A percentile compares a stretch with the other conserved stretches of the same genome.
phyloP scores from a whole-genome alignment of 2,113 vertebrate genomes.

The Nerophis ophidion region DNA sequence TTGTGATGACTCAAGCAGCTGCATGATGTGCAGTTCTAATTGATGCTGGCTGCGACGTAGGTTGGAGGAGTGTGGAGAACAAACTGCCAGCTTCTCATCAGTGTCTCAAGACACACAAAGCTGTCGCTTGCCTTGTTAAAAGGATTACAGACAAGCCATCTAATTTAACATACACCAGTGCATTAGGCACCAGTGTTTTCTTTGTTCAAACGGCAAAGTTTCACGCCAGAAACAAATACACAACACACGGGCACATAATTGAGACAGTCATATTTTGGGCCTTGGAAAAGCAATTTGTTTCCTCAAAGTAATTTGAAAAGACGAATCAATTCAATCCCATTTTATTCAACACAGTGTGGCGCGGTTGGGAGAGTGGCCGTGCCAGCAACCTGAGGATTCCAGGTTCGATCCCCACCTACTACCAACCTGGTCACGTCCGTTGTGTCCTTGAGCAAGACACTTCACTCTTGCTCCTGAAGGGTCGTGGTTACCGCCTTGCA shows the following conservation, averaged over 20 bases:
- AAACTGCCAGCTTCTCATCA: slow-evolving; percentile 33
- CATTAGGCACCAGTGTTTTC: slow-evolving; percentile 24
- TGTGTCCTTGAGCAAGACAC: no score
- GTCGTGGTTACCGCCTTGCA: no score
- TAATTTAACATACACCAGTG: slow-evolving; percentile 42
- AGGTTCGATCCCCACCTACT: no score
- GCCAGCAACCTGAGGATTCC: no score
- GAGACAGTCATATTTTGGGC: slow-evolving; percentile 16
- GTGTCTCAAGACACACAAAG: slow-evolving; percentile 24
- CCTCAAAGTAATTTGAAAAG: slow-evolving; percentile 10
- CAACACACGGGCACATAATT: slow-evolving; percentile 22
- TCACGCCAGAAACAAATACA: slow-evolving; percentile 30
- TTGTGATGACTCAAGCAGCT: slow-evolving; percentile 42
- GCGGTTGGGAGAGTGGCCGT: no score
- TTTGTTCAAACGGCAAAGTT: slow-evolving; percentile 42
- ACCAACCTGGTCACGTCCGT: no score
- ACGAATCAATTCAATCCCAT: neutral
- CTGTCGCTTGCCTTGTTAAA: slow-evolving; percentile 42
- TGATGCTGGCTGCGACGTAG: slow-evolving; percentile 29
- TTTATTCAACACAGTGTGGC: no score
- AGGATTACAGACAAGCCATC: slow-evolving; percentile 33
- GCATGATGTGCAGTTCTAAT: slow-evolving; percentile 38
- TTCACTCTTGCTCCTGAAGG: no score
- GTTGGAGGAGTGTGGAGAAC: slow-evolving; percentile 32
- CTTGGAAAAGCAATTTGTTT: slow-evolving; percentile 13